Conservation (phyloP, 2,113 vertebrate species). For the Orthonyx spaldingii region DNA sequence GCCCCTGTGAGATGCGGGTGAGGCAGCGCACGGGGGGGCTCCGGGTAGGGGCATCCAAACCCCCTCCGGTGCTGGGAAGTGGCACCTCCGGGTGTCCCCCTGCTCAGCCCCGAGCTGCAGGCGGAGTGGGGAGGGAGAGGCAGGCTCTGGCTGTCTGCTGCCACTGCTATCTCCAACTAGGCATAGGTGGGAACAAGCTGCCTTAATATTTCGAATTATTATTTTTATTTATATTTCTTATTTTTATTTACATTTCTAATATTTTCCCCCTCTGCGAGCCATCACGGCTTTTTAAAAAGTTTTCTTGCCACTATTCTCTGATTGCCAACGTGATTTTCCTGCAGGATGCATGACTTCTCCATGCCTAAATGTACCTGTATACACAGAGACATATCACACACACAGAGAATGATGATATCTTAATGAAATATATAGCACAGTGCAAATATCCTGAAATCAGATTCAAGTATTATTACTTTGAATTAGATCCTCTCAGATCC, state of each 20-base stretch:
- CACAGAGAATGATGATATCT: background rate
- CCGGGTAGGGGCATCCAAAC: background rate
- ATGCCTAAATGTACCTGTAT: background rate
- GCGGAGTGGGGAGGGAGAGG: background rate
- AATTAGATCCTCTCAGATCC: conserved; percentile 55
- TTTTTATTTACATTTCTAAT: background rate
- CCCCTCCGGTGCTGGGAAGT: background rate
- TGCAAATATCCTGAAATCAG: conserved; percentile 34
- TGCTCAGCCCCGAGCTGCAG: background rate
- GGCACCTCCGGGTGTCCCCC: background rate
- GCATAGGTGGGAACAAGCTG: background rate
- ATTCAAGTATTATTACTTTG: conserved; percentile 63
- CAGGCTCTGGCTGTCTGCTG: conserved; percentile 12
- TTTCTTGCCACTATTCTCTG: background rate
- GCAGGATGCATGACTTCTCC: background rate
- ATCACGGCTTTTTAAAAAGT: background rate
- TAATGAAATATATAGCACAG: conserved; percentile 36
- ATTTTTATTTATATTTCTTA: background rate
- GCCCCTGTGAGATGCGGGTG: background rate
- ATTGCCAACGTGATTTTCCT: background rate
- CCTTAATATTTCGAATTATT: background rate
- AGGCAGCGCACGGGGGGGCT: background rate
- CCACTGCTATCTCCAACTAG: background rate
- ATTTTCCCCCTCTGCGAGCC: accelerated
- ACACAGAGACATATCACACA: background rate